phyloP scores from a whole-genome alignment of 2,113 vertebrate species.

The Cyanoramphus novaezelandiae region DNA sequence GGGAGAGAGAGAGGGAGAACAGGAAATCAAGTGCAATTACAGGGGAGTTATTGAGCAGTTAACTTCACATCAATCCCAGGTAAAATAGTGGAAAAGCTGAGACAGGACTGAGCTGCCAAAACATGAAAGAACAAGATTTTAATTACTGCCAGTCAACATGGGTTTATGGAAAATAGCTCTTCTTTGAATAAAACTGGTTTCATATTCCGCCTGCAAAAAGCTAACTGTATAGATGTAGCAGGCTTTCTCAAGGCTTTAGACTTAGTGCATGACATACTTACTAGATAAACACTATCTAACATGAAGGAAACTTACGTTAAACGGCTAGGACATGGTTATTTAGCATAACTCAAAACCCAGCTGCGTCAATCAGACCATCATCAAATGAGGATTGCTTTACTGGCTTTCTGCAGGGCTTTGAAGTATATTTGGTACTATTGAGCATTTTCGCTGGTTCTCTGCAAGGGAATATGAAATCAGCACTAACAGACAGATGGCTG shows the following conservation, averaged over 20 bases:
- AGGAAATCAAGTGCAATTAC: slow-evolving; percentile 50
- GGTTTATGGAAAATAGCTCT: slow-evolving; percentile 47
- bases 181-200: slow-evolving; percentile 23
- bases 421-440: slow-evolving; percentile 43
- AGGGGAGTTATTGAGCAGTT: slow-evolving; percentile 24
- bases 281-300: slow-evolving; percentile 39
- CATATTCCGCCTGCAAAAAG: slow-evolving; percentile 32
- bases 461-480: slow-evolving; percentile 53
- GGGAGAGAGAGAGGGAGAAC: background rate
- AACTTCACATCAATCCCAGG: slow-evolving; percentile 34
- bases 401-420: slow-evolving; percentile 51
- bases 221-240: slow-evolving; percentile 24
- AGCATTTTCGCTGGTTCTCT: slow-evolving; percentile 50
- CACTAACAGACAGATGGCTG: slow-evolving; percentile 60
- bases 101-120: slow-evolving; percentile 24
- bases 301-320: slow-evolving; percentile 51
- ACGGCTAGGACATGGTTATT: slow-evolving; percentile 40
- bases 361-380: slow-evolving; percentile 62
- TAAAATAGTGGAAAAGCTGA: slow-evolving; percentile 43
- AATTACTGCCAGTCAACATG: slow-evolving; percentile 55
- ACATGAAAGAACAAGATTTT: slow-evolving; percentile 60
- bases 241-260: slow-evolving; percentile 32
- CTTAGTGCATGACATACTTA: slow-evolving; percentile 30
- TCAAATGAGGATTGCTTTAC: slow-evolving; percentile 41
- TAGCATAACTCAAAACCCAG: slow-evolving; percentile 59